phyloP scores from a whole-genome alignment of 2,797 vertebrate genomes.

The Peromyscus aztecus region DNA sequence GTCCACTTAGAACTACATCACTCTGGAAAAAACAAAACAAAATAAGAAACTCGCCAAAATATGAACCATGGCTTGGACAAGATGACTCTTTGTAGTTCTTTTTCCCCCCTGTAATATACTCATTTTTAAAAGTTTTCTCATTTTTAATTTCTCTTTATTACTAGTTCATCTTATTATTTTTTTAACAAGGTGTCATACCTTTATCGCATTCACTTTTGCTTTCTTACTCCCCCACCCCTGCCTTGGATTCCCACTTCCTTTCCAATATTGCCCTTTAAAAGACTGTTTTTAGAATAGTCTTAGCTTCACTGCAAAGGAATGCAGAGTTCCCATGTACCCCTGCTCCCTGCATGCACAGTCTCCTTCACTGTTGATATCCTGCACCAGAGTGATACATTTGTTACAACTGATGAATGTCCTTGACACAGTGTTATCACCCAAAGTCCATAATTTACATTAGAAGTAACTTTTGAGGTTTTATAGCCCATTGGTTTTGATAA shows the following conservation, averaged over 20 bases:
- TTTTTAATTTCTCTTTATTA: not conserved
- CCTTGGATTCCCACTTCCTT: not conserved
- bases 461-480: slow-evolving; percentile 33
- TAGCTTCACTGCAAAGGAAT: not conserved
- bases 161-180: not conserved
- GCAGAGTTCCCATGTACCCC: not conserved
- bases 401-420: slow-evolving; percentile 31
- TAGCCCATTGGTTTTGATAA: slow-evolving; percentile 35
- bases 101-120: not conserved
- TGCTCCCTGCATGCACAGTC: not conserved
- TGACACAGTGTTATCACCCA: slow-evolving; percentile 24
- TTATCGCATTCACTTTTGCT: not conserved
- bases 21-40: not conserved
- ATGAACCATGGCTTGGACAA: not conserved
- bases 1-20: not conserved
- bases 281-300: not conserved
- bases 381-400: slow-evolving; percentile 1
- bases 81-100: not conserved
- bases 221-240: not conserved
- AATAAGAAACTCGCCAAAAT: not conserved
- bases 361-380: not conserved
- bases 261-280: not conserved
- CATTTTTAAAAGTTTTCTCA: not conserved
- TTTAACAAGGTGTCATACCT: not conserved
- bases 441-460: slow-evolving; percentile 52